A percentile compares a stretch with the other conserved stretches of the same genome.
phyloP scores from a whole-genome alignment of 2,888 invertebrate species.

The Perizoma flavofasciatum region DNA sequence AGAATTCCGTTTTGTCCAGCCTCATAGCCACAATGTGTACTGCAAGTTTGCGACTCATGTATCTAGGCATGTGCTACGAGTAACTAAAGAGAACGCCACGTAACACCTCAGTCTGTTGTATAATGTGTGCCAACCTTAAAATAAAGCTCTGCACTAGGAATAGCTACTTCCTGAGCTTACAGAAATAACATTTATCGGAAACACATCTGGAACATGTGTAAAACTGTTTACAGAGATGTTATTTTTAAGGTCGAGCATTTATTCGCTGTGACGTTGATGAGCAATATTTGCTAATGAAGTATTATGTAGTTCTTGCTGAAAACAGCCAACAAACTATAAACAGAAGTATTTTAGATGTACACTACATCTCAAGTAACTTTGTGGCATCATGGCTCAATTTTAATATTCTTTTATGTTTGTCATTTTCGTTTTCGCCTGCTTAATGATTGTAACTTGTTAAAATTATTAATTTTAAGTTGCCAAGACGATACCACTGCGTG shows the following conservation, averaged over 20 bases:
- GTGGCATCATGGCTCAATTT: too few species aligned
- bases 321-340: too few species aligned
- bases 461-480: conserved; percentile 35
- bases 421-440: too few species aligned
- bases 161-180: conserved; percentile 38
- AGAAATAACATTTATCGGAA: conserved; percentile 40
- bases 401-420: too few species aligned
- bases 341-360: too few species aligned
- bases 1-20: neutral
- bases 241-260: conserved; percentile 21
- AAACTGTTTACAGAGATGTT: conserved; percentile 33
- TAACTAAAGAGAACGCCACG: conserved; percentile 10
- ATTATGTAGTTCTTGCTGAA: conserved; percentile 23
- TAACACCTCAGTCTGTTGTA: conserved; percentile 27
- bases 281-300: conserved; percentile 23
- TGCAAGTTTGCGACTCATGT: conserved; percentile 9
- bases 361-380: too few species aligned
- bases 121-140: conserved; percentile 36
- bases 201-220: conserved; percentile 35
- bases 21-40: conserved; percentile 11
- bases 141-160: conserved; percentile 38
- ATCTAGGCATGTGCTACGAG: conserved; percentile 1
- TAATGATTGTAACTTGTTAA: too few species aligned
- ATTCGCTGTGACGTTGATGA: conserved; percentile 21
- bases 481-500: conserved; percentile 40